Conservation (phyloP, 1,140 invertebrate species). For the Melanaphis sacchari region DNA sequence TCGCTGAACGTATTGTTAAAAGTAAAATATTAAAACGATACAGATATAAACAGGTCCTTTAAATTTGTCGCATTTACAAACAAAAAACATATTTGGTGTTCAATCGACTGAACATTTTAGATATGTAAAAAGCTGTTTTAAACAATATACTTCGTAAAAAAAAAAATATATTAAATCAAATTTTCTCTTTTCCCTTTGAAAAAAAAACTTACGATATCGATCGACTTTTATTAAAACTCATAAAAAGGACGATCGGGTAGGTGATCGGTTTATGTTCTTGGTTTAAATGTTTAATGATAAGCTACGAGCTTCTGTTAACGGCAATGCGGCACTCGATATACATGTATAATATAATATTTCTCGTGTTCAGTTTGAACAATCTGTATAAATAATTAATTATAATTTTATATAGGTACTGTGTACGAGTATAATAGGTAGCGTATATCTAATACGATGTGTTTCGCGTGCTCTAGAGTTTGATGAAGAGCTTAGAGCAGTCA, state of each 20-base stretch:
- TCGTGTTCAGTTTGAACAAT: neutral
- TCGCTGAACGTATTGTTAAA: neutral
- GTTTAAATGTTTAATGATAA: neutral
- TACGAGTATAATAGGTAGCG: neutral
- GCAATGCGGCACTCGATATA: neutral
- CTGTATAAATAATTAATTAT: neutral
- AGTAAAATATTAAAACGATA: neutral
- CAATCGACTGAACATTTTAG: neutral
- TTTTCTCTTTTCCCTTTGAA: neutral
- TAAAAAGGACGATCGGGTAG: neutral
- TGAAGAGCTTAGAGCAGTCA: neutral
- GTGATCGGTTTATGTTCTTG: neutral
- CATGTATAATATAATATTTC: neutral
- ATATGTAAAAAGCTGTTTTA: neutral
- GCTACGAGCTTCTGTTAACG: neutral
- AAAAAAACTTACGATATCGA: neutral
- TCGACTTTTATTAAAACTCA: neutral
- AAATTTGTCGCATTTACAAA: too few relatives aligned
- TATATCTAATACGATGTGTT: neutral
- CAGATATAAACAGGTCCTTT: neutral
- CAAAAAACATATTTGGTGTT: neutral
- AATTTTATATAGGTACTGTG: neutral
- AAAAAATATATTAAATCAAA: neutral
- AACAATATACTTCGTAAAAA: neutral
- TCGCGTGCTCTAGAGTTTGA: neutral